phyloP scores from a whole-genome alignment of 2,113 vertebrate species.

The Chamaea fasciata region DNA sequence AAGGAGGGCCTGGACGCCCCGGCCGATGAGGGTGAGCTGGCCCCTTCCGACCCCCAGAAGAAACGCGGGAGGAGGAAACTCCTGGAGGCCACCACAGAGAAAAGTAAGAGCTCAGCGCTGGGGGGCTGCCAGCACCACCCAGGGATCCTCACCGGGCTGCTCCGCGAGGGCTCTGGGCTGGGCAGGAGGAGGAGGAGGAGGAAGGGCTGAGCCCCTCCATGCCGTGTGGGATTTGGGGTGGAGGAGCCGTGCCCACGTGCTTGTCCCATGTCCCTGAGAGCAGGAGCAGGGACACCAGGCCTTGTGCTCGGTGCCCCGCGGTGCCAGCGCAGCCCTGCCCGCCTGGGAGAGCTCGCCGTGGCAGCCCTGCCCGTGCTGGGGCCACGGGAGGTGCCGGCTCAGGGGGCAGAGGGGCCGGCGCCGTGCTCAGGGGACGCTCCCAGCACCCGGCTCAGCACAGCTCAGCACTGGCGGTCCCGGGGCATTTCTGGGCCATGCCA shows the following conservation, averaged over 20 bases:
- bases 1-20: slow-evolving; percentile 78
- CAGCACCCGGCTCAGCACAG: rapidly evolving
- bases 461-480: not conserved
- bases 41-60: slow-evolving; percentile 70
- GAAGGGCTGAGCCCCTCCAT: not conserved
- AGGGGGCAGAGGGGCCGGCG: rapidly evolving
- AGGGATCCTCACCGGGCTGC: not conserved
- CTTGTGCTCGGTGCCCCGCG: not conserved
- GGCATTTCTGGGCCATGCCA: not conserved
- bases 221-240: not conserved
- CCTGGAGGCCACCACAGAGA: slow-evolving; percentile 76
- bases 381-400: not conserved
- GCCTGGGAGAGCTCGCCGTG: not conserved
- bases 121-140: not conserved
- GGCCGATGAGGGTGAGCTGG: slow-evolving; percentile 76
- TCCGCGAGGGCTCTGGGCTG: not conserved
- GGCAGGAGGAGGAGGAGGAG: not conserved
- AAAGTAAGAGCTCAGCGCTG: slow-evolving; percentile 75
- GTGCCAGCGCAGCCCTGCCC: not conserved
- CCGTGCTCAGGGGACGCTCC: not conserved
- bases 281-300: not conserved
- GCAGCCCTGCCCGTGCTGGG: not conserved
- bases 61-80: slow-evolving; percentile 86
- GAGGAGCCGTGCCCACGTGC: not conserved
- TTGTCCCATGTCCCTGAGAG: rapidly evolving